Base-by-base conservation (phyloP, 1,140 invertebrate species). In the Thereuonema tuberculata region DNA sequence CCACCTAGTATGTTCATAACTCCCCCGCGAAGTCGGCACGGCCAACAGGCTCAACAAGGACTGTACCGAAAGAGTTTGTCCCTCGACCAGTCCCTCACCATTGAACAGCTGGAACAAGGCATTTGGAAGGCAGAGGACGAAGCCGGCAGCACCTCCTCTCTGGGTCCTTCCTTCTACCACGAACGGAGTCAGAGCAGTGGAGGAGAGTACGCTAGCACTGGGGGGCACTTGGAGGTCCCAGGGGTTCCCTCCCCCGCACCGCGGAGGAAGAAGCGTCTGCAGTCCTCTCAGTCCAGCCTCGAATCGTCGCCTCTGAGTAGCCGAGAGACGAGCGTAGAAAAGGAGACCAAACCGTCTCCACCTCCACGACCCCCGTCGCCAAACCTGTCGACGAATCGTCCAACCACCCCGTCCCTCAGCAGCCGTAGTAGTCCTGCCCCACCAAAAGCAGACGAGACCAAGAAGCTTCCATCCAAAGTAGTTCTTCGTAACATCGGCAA, bases 391-490 rank as follows among this genome's bases (percentile, higher is more conserved):
- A 25, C 81, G 15, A 63, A 49, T 63, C 61, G 12, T 53, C 61
- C n/a, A 59, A 61, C 59, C 26, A 55, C 59, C 62, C 27, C 55
- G 37, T 27, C 25, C 1, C 24, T 17, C 12, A 1, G 2, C 17
- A 23, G 15, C 43, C 2, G 48, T 48, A 24, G 53, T 2, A 73
- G 89, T 54, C 91, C 87, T 0, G 84, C 82, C 48, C 85, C 85
- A 21, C 92, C 89, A 3, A 86, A 85, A 0, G 86, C 88, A 68
- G 91, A 87, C 70, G 88, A n/a, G n/a, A n/a, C n/a, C n/a, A 91
- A 66, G 78, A 87, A 58, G 72, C 85, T 1, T 79, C 81, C 1
- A 71, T 87, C 92, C 49, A 86, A 91, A 67, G 85, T 84, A 26
- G 90, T 90, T 75, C 73, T 93, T 54, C 87, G 85, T 63, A 86